Conservation (phyloP, 1,140 invertebrate species). For the Marisa cornuarietis region DNA sequence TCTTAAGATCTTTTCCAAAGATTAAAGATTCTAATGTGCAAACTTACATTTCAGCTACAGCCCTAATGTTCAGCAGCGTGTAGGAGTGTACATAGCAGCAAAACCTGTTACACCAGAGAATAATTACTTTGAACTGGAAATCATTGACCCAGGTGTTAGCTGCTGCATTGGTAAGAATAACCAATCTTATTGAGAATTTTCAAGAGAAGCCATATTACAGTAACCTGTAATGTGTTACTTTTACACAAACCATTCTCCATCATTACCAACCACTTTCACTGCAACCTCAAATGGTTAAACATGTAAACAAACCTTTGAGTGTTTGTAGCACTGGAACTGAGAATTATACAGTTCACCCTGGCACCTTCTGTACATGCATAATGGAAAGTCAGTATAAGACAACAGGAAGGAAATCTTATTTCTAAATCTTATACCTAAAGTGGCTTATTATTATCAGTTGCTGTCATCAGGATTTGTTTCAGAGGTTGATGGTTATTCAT, state of each 20-base stretch:
- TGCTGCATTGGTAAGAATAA: conserved; percentile 70
- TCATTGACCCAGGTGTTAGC: conserved; percentile 72
- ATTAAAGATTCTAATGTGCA: not conserved
- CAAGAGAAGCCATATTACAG: not conserved
- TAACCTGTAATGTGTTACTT: not conserved
- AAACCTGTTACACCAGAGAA: conserved; percentile 69
- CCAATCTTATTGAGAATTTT: not conserved
- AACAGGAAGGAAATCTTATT: too few species aligned
- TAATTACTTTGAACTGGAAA: conserved; percentile 74
- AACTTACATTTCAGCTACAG: not conserved
- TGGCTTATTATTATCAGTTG: too few species aligned
- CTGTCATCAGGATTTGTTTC: too few species aligned
- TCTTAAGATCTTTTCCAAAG: too few species aligned
- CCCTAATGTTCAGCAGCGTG: conserved; percentile 61
- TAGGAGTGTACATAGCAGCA: conserved; percentile 71
- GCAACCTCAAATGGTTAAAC: too few species aligned
- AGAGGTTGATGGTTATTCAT: too few species aligned
- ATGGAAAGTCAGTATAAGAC: too few species aligned
- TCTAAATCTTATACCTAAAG: too few species aligned
- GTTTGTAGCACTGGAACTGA: too few species aligned
- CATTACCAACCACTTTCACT: not conserved
- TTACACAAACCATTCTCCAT: not conserved
- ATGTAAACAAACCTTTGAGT: too few species aligned
- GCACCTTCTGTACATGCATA: too few species aligned
- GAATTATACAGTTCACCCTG: too few species aligned